phyloP scores from a whole-genome alignment of 2,797 vertebrate species.

The Eleutherodactylus coqui region DNA sequence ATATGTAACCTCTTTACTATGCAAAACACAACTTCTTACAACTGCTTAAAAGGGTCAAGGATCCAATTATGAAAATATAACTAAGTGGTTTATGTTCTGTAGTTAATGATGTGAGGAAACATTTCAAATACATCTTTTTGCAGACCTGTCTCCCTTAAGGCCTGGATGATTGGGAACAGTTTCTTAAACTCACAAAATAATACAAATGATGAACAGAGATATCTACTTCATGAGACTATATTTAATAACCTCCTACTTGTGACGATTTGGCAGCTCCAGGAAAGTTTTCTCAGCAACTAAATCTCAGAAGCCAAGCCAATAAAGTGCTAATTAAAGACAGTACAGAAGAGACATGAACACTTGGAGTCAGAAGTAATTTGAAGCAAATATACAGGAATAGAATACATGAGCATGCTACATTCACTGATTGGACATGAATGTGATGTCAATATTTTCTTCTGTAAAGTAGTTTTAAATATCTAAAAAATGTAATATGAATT shows the following conservation, averaged over 20 bases:
- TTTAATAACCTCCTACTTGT: conserved; percentile 78
- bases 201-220: conserved; percentile 69
- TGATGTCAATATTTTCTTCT: conserved; percentile 83
- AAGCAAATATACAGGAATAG: conserved; percentile 85
- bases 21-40: conserved; percentile 37
- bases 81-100: conserved; percentile 66
- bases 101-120: conserved; percentile 63
- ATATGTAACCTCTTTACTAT: conserved; percentile 28
- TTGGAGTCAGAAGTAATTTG: conserved; percentile 88
- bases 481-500: not conserved
- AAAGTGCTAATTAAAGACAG: conserved; percentile 90
- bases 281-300: conserved; percentile 74
- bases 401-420: conserved; percentile 76
- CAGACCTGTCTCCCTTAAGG: conserved; percentile 65
- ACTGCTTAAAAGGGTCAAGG: conserved; percentile 66
- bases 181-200: conserved; percentile 68
- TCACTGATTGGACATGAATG: conserved; percentile 88
- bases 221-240: conserved; percentile 71
- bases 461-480: not conserved
- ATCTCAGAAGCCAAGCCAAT: conserved; percentile 83
- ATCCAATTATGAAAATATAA: conserved; percentile 68
- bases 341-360: conserved; percentile 86
- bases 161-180: conserved; percentile 68
- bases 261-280: conserved; percentile 75
- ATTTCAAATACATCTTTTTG: conserved; percentile 67